Conservation (phyloP, 2,797 vertebrate genomes). For the Helicolenus hilgendorfi region DNA sequence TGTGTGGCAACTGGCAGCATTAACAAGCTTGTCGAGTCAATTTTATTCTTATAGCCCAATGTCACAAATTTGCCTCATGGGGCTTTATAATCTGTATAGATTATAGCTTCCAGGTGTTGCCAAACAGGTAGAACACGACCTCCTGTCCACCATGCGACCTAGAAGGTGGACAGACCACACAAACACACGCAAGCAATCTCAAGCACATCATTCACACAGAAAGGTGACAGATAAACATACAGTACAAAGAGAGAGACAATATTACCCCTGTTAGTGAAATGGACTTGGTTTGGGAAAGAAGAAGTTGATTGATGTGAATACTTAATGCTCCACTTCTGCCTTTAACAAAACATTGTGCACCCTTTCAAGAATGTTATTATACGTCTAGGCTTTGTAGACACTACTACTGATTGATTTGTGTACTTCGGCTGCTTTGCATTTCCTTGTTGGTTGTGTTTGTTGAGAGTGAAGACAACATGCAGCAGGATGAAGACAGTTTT, state of each 20-base stretch:
- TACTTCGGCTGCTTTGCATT: neutral
- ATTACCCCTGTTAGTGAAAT: neutral
- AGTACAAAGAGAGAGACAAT: neutral
- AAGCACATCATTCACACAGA: neutral
- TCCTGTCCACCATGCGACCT: neutral
- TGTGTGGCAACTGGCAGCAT: neutral
- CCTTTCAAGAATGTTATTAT: neutral
- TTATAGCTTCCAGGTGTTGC: neutral
- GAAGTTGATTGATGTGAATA: neutral
- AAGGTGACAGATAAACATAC: neutral
- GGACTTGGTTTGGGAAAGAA: neutral
- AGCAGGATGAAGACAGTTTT: neutral
- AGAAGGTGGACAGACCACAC: neutral
- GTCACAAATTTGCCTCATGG: too few relatives aligned
- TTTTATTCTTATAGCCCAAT: neutral
- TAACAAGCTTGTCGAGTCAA: neutral
- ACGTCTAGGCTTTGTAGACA: neutral
- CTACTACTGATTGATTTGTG: neutral
- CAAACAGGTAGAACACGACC: neutral
- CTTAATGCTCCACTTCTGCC: neutral
- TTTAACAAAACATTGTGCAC: neutral
- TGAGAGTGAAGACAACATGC: neutral
- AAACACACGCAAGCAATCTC: neutral
- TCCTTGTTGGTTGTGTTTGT: neutral
- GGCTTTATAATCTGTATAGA: too few relatives aligned